Conservation (phyloP, 64 coral and sea anemone genomes). For the Pocillopora damicornis region DNA sequence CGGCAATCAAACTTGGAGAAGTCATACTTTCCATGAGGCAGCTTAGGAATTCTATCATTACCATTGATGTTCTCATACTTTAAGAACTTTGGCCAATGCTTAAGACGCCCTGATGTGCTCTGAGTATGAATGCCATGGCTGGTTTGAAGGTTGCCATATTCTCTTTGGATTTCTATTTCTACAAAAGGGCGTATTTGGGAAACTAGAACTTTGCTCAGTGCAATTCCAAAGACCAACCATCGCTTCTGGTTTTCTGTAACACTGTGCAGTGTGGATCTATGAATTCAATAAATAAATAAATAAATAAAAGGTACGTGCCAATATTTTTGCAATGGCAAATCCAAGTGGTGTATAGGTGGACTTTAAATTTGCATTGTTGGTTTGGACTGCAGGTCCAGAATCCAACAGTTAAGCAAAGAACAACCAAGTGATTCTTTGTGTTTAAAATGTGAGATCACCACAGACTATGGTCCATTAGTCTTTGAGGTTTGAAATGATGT, state of each 20-base stretch:
- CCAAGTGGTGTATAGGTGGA: too few relatives aligned
- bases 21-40: not conserved
- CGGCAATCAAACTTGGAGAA: constrained; percentile 21
- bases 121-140: constrained; percentile 28
- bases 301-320: too few relatives aligned
- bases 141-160: not conserved
- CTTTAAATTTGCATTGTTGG: too few relatives aligned
- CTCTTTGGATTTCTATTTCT: constrained; percentile 1
- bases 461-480: too few relatives aligned
- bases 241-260: not conserved
- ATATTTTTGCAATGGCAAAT: too few relatives aligned
- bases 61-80: constrained; percentile 49
- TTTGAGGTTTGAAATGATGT: too few relatives aligned
- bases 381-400: too few relatives aligned
- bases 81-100: not conserved
- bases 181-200: not conserved
- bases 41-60: not conserved
- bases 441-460: too few relatives aligned
- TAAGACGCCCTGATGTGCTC: not conserved
- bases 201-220: constrained; percentile 5
- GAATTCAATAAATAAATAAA: not conserved
- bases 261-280: not conserved
- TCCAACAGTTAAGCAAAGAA: too few relatives aligned
- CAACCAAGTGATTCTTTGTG: too few relatives aligned
- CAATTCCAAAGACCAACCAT: constrained; percentile 19